Evolutionary conservation across 2,888 invertebrate species (phyloP).

Genomic region (Clanis bilineata): DNA sequence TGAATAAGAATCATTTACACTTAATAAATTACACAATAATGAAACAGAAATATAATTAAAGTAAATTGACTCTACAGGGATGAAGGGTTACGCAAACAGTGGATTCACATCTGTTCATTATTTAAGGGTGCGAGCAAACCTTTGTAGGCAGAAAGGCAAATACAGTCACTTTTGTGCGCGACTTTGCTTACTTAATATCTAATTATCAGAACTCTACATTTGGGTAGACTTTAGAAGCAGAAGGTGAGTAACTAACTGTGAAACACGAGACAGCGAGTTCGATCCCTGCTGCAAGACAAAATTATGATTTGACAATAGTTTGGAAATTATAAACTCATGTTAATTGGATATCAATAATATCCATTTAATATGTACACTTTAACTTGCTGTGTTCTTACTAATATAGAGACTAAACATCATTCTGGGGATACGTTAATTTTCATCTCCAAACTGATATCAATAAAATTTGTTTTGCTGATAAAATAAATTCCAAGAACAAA

Average conservation of each 20-base stretch:
- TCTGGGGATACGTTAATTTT: no score
- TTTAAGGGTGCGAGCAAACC: background rate
- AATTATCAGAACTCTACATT: background rate
- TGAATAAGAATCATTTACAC: background rate
- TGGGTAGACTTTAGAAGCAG: background rate
- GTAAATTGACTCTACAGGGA: background rate
- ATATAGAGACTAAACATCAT: no score
- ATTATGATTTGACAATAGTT: background rate
- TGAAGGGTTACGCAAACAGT: background rate
- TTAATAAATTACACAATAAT: background rate
- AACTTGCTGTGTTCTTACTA: no score
- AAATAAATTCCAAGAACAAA: no score
- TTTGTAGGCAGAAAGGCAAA: constrained; percentile 1
- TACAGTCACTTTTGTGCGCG: background rate
- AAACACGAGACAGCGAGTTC: background rate
- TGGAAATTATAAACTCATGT: no score
- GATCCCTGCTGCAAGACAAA: background rate
- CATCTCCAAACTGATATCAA: no score
- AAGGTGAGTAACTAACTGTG: background rate
- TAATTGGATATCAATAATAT: background rate
- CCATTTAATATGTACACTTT: no score
- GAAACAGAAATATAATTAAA: background rate
- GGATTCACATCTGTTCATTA: constrained; percentile 10
- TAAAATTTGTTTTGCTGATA: no score
- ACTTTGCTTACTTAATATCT: background rate